These are phyloP conservation scores for Eospalax fontanierii DNA, from an alignment of 2,797 vertebrate species.

Conservation along the genomic window DNA sequence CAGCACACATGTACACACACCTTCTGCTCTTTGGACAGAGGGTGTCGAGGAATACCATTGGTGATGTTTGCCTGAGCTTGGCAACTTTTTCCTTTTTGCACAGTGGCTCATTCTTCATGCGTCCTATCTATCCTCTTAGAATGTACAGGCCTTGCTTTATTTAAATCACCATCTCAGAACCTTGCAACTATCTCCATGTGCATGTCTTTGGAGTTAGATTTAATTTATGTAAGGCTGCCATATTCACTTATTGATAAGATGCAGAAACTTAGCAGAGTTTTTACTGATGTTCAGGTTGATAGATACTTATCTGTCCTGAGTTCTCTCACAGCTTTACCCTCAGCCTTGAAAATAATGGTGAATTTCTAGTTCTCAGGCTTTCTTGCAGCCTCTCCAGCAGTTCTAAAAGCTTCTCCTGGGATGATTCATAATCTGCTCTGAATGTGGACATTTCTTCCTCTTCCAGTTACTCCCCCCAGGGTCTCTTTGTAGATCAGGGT, in stretches of 20 bases:
- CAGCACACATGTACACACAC: not conserved
- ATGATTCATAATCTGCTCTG: constrained; percentile 1
- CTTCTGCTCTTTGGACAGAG: not conserved
- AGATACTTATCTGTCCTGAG: not conserved
- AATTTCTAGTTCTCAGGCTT: constrained; percentile 43
- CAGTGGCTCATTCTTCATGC: not conserved
- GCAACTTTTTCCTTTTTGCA: not conserved
- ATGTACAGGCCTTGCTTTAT: not conserved
- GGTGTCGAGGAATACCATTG: not conserved
- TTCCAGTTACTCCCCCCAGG: not conserved
- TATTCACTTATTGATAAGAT: not conserved
- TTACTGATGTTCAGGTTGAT: not conserved
- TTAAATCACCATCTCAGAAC: not conserved
- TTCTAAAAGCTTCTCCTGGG: not conserved
- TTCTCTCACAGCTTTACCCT: not conserved
- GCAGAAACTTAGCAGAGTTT: not conserved
- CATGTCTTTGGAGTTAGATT: not conserved
- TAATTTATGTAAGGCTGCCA: not conserved
- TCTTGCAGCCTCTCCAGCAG: not conserved
- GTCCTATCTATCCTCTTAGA: not conserved
- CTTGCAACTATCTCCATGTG: not conserved
- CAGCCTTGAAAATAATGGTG: not conserved
- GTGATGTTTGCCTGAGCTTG: not conserved
- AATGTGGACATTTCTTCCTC: not conserved
- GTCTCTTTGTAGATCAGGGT: no score